Conservation (phyloP, 2,113 vertebrate genomes). For the Trematomus loennbergii region DNA sequence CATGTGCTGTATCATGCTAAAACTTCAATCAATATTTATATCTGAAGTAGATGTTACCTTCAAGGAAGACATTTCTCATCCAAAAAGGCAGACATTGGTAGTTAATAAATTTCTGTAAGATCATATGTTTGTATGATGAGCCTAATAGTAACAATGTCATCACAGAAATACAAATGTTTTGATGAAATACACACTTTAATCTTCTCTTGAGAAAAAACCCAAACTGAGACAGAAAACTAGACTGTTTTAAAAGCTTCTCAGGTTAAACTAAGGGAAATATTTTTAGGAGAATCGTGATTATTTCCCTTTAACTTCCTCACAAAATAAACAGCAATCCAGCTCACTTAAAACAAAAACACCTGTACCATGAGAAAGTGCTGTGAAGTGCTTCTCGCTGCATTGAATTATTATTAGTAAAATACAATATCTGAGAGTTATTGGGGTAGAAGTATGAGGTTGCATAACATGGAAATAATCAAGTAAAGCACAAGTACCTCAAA, state of each 20-base stretch:
- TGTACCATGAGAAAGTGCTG: neutral
- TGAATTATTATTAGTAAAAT: neutral
- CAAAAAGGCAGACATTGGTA: neutral
- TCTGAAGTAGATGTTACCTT: neutral
- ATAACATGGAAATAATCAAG: no score
- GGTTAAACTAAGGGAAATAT: no score
- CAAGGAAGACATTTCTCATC: neutral
- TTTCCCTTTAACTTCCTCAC: neutral
- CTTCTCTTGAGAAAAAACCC: neutral
- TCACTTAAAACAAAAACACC: neutral
- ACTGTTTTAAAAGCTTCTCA: neutral
- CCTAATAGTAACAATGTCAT: no score
- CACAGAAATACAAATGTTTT: no score
- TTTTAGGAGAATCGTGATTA: no score
- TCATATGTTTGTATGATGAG: neutral
- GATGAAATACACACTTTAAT: no score
- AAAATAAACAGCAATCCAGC: neutral
- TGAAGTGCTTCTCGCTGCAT: neutral
- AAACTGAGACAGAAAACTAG: neutral
- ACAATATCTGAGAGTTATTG: neutral
- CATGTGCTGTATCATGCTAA: neutral
- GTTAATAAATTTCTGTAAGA: neutral
- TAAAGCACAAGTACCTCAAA: neutral
- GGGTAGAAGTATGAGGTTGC: neutral
- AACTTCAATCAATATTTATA: neutral